Evolutionary conservation across 2,113 vertebrate species (phyloP).

Genomic region (Trochalopteron elliotii): DNA sequence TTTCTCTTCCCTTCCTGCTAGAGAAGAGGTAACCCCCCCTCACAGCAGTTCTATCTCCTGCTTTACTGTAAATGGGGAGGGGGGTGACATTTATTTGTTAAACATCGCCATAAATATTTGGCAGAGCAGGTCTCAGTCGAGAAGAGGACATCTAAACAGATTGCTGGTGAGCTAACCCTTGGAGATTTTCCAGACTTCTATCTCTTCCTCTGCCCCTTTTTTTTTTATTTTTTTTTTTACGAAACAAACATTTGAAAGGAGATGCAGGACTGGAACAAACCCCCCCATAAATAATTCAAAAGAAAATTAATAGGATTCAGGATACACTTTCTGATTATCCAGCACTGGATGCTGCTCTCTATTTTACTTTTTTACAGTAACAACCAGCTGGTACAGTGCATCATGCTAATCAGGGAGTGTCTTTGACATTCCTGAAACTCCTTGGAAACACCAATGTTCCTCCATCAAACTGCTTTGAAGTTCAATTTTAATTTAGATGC

Average conservation of each 20-base stretch:
- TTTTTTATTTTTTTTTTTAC: neutral
- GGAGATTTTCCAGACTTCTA: slow-evolving; percentile 20
- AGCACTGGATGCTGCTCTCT: neutral
- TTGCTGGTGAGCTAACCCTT: slow-evolving; percentile 4
- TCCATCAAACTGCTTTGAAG: slow-evolving; percentile 65
- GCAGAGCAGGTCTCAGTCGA: neutral
- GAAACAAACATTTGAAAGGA: slow-evolving; percentile 52
- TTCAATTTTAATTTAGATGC: slow-evolving; percentile 74
- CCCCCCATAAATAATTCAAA: slow-evolving; percentile 64
- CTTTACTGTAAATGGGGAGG: neutral
- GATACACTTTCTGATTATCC: slow-evolving; percentile 36
- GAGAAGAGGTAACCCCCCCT: neutral
- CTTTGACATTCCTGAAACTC: slow-evolving; percentile 34
- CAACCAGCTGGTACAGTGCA: slow-evolving; percentile 31
- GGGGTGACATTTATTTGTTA: slow-evolving; percentile 29
- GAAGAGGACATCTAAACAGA: neutral
- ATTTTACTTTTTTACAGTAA: neutral
- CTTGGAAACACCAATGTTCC: slow-evolving; percentile 54
- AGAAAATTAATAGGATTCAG: slow-evolving; percentile 27
- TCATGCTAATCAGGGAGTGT: slow-evolving; percentile 46
- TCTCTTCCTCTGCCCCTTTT: neutral
- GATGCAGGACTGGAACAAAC: neutral
- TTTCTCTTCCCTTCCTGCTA: neutral
- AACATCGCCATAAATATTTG: slow-evolving; percentile 28
- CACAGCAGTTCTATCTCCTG: neutral